Base-by-base conservation (phyloP, 2,888 invertebrate species). In the Andrena bucephala region DNA sequence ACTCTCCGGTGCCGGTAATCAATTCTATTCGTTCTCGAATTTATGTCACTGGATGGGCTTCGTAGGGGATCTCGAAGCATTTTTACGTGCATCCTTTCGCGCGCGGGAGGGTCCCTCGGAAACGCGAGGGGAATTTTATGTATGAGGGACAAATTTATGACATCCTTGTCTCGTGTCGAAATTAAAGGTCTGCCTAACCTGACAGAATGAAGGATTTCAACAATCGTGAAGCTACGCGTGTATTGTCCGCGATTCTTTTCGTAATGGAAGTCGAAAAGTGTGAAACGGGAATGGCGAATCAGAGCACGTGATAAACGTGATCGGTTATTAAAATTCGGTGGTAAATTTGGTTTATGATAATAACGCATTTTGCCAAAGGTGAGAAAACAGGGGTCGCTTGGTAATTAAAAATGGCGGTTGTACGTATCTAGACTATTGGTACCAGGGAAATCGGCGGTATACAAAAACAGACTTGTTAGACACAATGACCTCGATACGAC, bases 41-140 rank as follows among this genome's bases (percentile, higher is more conserved):
- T 77, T 65, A 59, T 77, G 81, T 73, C 69, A 66, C 54, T 72
- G 72, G 42, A 63, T 48, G 52, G 33, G 27, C n/a, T 65, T 52
- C 24, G 24, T n/a, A 50, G 52, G 33, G 13, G 36, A 65, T 66
- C 42, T 16, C 33, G 24, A 59, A 59, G 48, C 62, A n/a, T 24
- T 42, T 50, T 63, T 20, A 20, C 36, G 31, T 31, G 5, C 54
- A 29, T 65, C 68, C 20, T 29, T 62, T 60, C 42, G 27, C 24
- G 27, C 31, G n/a, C n/a, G 1, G 24, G 52, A 63, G 62, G 67
- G 75, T 63, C 52, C 29, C 42, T 62, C 27, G 48, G 82, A 82
- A 82, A 75, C 67, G 13, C 54, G 59, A 69, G 65, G 66, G 48
- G 68, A 80, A 36, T 62, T 81, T 81, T 70, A 79, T 66, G 27